Conservation (phyloP, 2,888 invertebrate genomes). For the Lissocephala sabroskyi region DNA sequence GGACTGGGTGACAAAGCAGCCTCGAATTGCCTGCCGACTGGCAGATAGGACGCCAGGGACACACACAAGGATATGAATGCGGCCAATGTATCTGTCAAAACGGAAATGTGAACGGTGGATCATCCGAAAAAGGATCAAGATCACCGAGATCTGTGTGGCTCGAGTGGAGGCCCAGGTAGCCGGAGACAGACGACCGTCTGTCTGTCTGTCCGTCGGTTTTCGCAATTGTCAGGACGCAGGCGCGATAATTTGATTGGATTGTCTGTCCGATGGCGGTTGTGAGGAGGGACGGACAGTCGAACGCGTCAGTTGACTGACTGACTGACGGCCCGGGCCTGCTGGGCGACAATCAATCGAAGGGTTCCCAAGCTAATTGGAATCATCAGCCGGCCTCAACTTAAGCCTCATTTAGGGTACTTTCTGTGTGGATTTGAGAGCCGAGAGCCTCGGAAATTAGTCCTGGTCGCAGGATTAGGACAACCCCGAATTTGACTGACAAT, state of each 20-base stretch:
- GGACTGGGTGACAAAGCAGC: constrained; percentile 24
- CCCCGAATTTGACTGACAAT: constrained; percentile 68
- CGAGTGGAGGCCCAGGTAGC: constrained; percentile 38
- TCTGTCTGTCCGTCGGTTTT: constrained; percentile 15
- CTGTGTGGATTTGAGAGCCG: constrained; percentile 72
- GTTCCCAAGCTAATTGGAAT: constrained; percentile 70
- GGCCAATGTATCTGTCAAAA: constrained; percentile 62
- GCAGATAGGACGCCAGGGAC: not conserved
- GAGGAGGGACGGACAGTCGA: constrained; percentile 18
- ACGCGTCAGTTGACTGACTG: constrained; percentile 56
- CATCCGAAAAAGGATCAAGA: constrained; percentile 46
- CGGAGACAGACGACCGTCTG: not conserved
- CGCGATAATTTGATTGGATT: constrained; percentile 71
- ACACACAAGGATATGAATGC: constrained; percentile 5
- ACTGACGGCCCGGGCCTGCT: too few species aligned
- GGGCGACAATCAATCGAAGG: constrained; percentile 55
- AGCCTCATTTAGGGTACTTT: constrained; percentile 73
- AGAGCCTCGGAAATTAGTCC: constrained; percentile 64
- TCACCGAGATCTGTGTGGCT: constrained; percentile 35
- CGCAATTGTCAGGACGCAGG: constrained; percentile 54
- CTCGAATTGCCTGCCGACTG: constrained; percentile 54
- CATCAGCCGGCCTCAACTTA: constrained; percentile 70
- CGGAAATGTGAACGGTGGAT: constrained; percentile 56
- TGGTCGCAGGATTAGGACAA: constrained; percentile 60
- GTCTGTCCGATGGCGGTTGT: constrained; percentile 43